phyloP scores from a whole-genome alignment of 2,888 invertebrate species.

The Allophyes oxyacanthae region DNA sequence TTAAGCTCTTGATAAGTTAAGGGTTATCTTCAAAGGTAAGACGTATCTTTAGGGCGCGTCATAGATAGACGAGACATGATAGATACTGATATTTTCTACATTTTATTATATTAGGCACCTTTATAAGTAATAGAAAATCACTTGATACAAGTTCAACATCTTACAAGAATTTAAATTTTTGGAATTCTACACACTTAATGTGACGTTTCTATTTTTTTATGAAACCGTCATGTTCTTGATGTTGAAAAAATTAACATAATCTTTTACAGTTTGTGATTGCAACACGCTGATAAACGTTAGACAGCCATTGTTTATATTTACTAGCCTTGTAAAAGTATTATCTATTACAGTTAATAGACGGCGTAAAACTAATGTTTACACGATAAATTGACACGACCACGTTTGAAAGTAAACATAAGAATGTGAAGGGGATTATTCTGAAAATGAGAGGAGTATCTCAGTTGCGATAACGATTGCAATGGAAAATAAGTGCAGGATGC shows the following conservation, averaged over 20 bases:
- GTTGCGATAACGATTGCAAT: constrained; percentile 72
- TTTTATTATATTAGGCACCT: too few species aligned
- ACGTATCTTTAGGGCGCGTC: neutral
- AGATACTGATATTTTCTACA: too few species aligned
- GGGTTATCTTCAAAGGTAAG: constrained; percentile 22
- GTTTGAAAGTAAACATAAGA: constrained; percentile 49
- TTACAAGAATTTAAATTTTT: neutral
- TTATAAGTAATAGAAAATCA: too few species aligned
- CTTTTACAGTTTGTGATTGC: constrained; percentile 29
- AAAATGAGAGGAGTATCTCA: constrained; percentile 41
- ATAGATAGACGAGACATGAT: too few species aligned
- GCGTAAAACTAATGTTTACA: constrained; percentile 46
- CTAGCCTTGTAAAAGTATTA: constrained; percentile 56
- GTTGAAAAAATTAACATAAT: constrained; percentile 25
- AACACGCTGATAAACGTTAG: constrained; percentile 39
- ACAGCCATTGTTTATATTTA: constrained; percentile 48
- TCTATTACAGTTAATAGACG: constrained; percentile 52
- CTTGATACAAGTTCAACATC: too few species aligned
- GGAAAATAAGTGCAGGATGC: constrained; percentile 77
- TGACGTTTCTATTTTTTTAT: neutral
- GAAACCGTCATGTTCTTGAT: neutral
- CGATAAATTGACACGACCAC: constrained; percentile 45
- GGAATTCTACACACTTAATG: neutral
- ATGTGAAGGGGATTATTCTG: constrained; percentile 59
- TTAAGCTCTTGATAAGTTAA: constrained; percentile 10